phyloP scores from a whole-genome alignment of 2,888 invertebrate species.

The Acrobasis repandana region DNA sequence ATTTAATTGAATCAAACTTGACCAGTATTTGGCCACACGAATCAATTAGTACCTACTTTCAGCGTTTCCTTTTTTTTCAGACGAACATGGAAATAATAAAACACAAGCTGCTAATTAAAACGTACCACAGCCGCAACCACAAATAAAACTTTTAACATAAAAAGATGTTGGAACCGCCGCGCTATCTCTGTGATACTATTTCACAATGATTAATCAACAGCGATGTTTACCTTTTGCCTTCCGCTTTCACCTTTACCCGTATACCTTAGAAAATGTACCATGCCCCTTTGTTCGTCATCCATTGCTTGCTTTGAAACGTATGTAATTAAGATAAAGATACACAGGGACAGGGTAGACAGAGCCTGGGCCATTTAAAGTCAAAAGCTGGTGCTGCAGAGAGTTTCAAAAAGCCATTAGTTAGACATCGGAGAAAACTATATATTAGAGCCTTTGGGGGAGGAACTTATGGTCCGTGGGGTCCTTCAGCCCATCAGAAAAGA shows the following conservation, averaged over 20 bases:
- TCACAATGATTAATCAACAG: slow-evolving; percentile 70
- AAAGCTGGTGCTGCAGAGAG: no score
- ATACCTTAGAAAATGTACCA: not conserved
- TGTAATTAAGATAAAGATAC: no score
- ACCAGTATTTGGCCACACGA: no score
- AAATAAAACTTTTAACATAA: slow-evolving; percentile 53
- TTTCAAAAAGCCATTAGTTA: no score
- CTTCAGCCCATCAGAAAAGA: no score
- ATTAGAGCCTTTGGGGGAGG: no score
- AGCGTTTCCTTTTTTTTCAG: not conserved
- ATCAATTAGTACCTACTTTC: no score
- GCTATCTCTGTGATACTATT: slow-evolving; percentile 53
- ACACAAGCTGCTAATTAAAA: not conserved
- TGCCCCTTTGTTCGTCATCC: not conserved
- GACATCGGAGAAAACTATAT: no score
- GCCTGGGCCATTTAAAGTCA: no score
- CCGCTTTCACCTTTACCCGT: slow-evolving; percentile 34
- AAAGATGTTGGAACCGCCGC: slow-evolving; percentile 45
- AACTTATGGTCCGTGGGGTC: no score
- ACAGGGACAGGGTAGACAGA: no score
- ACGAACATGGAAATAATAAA: not conserved
- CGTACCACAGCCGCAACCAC: slow-evolving; percentile 27
- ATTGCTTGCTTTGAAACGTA: not conserved
- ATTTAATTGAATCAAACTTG: no score
- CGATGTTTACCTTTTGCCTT: slow-evolving; percentile 64